Evolutionary conservation across 2,888 invertebrate genomes (phyloP).

Genomic region (Nemotelus pantherinus): DNA sequence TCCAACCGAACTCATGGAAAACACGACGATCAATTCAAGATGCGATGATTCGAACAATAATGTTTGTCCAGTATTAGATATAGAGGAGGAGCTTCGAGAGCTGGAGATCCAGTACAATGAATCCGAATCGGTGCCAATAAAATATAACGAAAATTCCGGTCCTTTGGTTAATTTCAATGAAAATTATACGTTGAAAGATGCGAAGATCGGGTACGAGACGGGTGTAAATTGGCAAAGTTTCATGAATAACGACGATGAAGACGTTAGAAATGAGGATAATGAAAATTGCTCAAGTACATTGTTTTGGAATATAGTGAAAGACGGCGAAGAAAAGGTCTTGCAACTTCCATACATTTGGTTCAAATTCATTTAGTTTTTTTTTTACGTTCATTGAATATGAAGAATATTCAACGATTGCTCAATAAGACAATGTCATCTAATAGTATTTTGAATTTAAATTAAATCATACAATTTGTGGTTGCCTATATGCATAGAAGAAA

Average conservation of each 20-base stretch:
- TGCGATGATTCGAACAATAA: constrained; percentile 12
- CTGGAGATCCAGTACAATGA: constrained; percentile 58
- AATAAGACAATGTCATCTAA: neutral
- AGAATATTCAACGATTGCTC: constrained; percentile 27
- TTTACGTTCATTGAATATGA: neutral
- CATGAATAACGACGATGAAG: constrained; percentile 57
- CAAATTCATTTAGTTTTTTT: constrained; percentile 55
- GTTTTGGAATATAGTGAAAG: constrained; percentile 58
- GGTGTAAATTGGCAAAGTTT: constrained; percentile 57
- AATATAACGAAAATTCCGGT: constrained; percentile 54
- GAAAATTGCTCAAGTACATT: constrained; percentile 53
- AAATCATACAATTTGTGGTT: too few species aligned
- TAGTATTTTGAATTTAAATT: too few species aligned
- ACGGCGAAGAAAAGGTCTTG: constrained; percentile 55
- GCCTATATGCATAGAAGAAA: too few species aligned
- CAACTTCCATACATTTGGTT: constrained; percentile 57
- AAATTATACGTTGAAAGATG: constrained; percentile 36
- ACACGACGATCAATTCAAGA: constrained; percentile 23
- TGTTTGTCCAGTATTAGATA: constrained; percentile 52
- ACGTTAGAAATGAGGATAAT: constrained; percentile 48
- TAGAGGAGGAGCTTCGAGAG: constrained; percentile 60
- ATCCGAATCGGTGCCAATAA: constrained; percentile 54
- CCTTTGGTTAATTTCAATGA: constrained; percentile 49
- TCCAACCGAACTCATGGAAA: neutral
- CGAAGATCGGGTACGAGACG: constrained; percentile 47